phyloP scores from a whole-genome alignment of 2,113 vertebrate species.

The Harpagus bidentatus region DNA sequence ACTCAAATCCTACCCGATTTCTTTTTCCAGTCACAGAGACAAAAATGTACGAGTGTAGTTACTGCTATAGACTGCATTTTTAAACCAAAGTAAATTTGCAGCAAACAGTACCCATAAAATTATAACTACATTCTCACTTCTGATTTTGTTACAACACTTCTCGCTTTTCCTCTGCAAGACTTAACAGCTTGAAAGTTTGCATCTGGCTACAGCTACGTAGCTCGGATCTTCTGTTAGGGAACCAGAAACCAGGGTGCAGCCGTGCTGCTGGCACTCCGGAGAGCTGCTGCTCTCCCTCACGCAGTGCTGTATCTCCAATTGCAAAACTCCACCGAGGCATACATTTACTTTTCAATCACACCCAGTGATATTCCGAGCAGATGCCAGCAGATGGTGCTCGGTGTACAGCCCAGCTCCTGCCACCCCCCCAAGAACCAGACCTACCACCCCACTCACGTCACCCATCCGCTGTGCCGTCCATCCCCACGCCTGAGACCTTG shows the following conservation, averaged over 20 bases:
- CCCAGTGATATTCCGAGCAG: neutral
- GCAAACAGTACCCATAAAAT: neutral
- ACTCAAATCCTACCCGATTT: neutral
- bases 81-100: neutral
- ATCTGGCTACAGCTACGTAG: accelerated
- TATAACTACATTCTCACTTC: neutral
- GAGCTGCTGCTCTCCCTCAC: accelerated
- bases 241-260: too few species aligned
- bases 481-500: accelerated
- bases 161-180: neutral
- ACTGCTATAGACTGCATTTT: neutral
- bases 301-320: accelerated
- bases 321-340: accelerated
- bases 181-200: neutral
- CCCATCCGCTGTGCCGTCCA: accelerated
- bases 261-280: accelerated
- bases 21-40: neutral
- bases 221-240: neutral
- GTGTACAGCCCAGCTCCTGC: neutral
- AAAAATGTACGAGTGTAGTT: neutral
- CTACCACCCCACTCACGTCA: accelerated
- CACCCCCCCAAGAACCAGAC: accelerated
- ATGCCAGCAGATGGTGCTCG: conserved; percentile 72
- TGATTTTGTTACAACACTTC: neutral
- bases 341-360: accelerated